Percentiles rank a stretch among this genome's conserved stretches.
Conservation (phyloP, 2,797 vertebrate species). For the Cephalopachus bancanus region DNA sequence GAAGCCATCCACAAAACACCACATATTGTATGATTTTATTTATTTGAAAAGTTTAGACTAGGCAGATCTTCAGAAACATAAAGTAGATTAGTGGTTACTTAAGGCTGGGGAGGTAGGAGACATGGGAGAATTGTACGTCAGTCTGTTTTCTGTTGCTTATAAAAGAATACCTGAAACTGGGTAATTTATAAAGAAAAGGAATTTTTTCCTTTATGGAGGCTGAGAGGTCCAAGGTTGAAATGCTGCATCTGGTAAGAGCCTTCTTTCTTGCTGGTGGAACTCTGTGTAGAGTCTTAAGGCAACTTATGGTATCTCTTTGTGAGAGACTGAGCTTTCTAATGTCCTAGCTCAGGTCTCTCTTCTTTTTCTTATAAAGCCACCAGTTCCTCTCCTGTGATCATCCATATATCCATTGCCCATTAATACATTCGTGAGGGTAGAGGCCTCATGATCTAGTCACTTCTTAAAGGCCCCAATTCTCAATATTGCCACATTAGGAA, state of each 20-base stretch:
- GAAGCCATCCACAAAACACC: not conserved
- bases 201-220: not conserved
- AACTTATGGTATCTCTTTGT: not conserved
- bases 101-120: not conserved
- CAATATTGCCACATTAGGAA: not conserved
- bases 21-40: not conserved
- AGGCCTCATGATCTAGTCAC: not conserved
- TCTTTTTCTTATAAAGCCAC: not conserved
- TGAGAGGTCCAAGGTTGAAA: not conserved
- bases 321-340: not conserved
- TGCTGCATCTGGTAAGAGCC: not conserved
- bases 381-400: not conserved
- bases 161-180: not conserved
- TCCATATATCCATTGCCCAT: not conserved
- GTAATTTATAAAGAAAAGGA: not conserved
- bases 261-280: not conserved
- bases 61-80: conserved; percentile 12
- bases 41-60: not conserved
- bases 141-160: not conserved
- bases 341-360: not conserved
- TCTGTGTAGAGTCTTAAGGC: not conserved
- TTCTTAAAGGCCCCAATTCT: not conserved
- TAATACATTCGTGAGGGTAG: not conserved
- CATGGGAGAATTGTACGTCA: not conserved
- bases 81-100: not conserved